Evolutionary conservation across 2,113 vertebrate species (phyloP).

Genomic region (Mohoua ochrocephala): DNA sequence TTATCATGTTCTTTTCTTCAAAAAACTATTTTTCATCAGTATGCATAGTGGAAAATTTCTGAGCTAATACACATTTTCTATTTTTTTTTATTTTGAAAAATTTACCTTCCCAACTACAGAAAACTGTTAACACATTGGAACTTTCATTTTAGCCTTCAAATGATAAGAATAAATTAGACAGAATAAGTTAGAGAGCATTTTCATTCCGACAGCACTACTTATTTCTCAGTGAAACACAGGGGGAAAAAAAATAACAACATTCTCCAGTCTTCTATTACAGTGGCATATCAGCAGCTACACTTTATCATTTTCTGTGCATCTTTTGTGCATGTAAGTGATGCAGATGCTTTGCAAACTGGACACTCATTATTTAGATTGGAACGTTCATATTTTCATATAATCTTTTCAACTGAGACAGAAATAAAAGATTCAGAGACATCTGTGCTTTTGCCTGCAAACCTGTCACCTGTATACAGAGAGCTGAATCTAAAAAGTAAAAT

Average conservation of each 20-base stretch:
- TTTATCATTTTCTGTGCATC: background rate
- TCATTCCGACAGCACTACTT: background rate
- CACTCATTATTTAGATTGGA: background rate
- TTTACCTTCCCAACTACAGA: background rate
- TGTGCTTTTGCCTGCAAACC: background rate
- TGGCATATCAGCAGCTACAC: background rate
- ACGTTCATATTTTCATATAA: rapidly evolving
- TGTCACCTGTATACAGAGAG: background rate
- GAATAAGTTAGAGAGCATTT: background rate
- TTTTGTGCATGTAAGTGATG: background rate
- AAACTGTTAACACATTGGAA: background rate
- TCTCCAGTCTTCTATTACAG: background rate
- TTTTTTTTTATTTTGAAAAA: background rate
- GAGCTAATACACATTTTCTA: background rate
- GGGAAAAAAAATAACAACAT: background rate
- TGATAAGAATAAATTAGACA: background rate
- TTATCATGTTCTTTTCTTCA: background rate
- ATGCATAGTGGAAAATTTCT: background rate
- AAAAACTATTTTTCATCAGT: background rate
- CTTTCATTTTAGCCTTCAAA: background rate
- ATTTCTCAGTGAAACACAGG: background rate
- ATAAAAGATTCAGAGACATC: background rate
- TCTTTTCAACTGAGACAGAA: background rate
- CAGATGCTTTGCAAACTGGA: background rate
- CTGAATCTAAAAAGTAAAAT: background rate